Percentiles rank a stretch among this genome's conserved stretches.
phyloP scores from a whole-genome alignment of 2,113 vertebrate genomes.

The Zapus hudsonius region DNA sequence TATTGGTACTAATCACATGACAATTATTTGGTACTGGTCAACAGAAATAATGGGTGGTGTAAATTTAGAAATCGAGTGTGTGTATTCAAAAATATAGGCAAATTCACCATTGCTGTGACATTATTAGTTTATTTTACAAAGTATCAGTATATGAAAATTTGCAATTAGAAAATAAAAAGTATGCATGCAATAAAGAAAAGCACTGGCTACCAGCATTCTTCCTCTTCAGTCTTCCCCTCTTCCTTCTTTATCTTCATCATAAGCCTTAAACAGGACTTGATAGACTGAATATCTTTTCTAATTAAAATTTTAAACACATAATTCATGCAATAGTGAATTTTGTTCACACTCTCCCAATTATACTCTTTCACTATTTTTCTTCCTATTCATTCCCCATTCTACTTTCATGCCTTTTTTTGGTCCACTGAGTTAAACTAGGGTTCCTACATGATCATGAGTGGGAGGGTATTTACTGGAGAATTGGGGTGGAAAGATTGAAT shows the following conservation, averaged over 20 bases:
- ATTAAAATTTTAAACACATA: background rate
- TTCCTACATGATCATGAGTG: no score
- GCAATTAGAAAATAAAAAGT: background rate
- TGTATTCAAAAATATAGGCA: background rate
- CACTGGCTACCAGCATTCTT: background rate
- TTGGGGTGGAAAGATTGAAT: no score
- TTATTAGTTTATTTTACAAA: constrained; percentile 31
- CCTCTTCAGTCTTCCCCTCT: background rate
- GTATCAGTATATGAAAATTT: background rate
- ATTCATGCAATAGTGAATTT: no score
- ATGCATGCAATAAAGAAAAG: background rate
- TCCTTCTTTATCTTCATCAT: background rate
- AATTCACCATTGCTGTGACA: constrained; percentile 4
- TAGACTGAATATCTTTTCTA: background rate
- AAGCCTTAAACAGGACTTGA: background rate
- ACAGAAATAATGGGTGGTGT: background rate
- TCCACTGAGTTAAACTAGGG: no score
- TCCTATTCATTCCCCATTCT: no score
- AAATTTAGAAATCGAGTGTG: constrained; percentile 11
- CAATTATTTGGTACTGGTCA: background rate
- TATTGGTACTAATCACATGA: background rate
- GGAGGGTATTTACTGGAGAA: no score
- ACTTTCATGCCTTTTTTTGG: no score
- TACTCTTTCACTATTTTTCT: no score
- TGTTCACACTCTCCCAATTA: no score